Evolutionary conservation across 1,140 invertebrate species (phyloP), one percentile per base, ranked within the genome.

Genomic region (Cyphomyrmex costatus): DNA sequence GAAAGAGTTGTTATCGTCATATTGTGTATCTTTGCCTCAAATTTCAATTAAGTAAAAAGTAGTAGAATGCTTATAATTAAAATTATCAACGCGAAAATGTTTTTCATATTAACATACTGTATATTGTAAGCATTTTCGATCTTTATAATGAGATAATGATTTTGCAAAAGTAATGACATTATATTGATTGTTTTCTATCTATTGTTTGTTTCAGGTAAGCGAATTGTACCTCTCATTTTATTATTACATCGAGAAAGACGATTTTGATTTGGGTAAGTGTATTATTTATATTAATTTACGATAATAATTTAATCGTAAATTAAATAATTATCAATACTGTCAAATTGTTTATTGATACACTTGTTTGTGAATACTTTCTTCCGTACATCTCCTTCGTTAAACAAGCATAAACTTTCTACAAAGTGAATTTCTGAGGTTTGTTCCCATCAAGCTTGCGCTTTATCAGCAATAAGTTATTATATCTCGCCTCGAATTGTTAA

Each of bases 121-220:
- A 8, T 19, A 7, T 49, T 21, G n/a, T 53, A 56, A 6, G n/a
- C 10, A n/a, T 30, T 73, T 51, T 74, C 30, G 33, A 60, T 61
- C 27, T 77, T 36, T 21, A 5, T 58, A 16, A 74, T 7, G 1
- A 36, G n/a, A 46, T 49, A 7, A 36, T 42, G 56, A 42, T 70
- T 56, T 56, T 6, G 2, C 0, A 6, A 51, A 65, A 66, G 8
- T 36, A 24, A 5, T 36, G 30, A 30, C 65, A 76, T 30, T 42
- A 27, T 73, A 42, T 14, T 89, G 71, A 86, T 8, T 8, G 19
- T 42, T 27, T 56, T 53, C 3, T 30, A 3, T 30, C 10, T 3
- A 46, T n/a, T 46, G 46, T 85, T 27, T 86, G 80, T 88, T 90
- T 10, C 85, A 89, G 88, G 88, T 89, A 89, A 86, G 88, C n/a